Evolutionary conservation across 1,140 invertebrate species (phyloP), one percentile per base, ranked within the genome.

Genomic region (Belonocnema kinseyi): DNA sequence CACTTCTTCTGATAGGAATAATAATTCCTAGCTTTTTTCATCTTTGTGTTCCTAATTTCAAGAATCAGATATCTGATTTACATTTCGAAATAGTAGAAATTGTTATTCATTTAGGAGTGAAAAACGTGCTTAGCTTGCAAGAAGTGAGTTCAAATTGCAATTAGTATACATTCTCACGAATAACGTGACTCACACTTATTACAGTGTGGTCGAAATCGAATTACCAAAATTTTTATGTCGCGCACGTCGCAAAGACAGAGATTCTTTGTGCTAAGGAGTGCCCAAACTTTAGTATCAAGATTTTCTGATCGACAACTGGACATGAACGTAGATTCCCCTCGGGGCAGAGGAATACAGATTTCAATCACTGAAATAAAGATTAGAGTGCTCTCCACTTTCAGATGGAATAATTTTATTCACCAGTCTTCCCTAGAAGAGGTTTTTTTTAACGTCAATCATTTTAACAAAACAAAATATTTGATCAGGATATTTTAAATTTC

Each of bases 171-270:
- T 46, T 66, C 61, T 66, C 13, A 66, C 40, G 61, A 40, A 33
- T 66, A 33, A 66, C 61, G 61, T 66, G 61, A 66, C 61, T 66
- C 61, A 66, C 61, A 40, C 61, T 66, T 58, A 58, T 58, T 58
- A 58, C 13, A 58, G 58, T 66, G 58, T 66, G 58, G 58, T 66
- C 58, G 26, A 66, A 66, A 66, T 66, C 58, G 58, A 66, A 66
- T 66, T 66, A 66, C 61, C 8, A 7, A 66, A 66, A 66, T 66
- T 66, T 21, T 66, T 33, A 66, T 66, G 61, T 66, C n/a, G 61
- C 40, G 26, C 61, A 66, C 61, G 61, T 66, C 61, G 61, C 33
- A 40, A 40, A 40, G 26, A 14, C 26, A 46, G 61, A 66, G 61
- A 66, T 66, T 66, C 33, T 66, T 40, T 40, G 26, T 16, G 26